These are phyloP conservation scores for Hymenochirus boettgeri DNA, from an alignment of 2,113 vertebrate species.

Conservation along the genomic window DNA sequence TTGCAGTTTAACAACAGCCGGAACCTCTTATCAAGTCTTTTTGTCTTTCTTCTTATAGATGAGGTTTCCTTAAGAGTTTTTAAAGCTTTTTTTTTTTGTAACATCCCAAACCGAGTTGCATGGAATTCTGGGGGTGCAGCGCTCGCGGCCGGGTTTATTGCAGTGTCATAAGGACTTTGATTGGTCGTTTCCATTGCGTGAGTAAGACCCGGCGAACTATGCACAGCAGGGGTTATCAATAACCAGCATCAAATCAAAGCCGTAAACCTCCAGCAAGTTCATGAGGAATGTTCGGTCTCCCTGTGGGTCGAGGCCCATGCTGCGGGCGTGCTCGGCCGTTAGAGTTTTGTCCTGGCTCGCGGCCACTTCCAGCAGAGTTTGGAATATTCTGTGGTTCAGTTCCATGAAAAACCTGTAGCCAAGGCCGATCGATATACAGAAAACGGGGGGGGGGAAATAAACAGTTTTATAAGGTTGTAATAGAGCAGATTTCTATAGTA, in stretches of 20 bases:
- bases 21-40: no score
- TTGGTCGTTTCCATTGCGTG: not conserved
- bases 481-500: no score
- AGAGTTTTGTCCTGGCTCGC: conserved; percentile 85
- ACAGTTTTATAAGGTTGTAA: no score
- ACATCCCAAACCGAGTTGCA: no score
- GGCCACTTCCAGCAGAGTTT: conserved; percentile 86
- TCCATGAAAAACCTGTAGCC: conserved; percentile 92
- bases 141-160: not conserved
- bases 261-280: conserved; percentile 92
- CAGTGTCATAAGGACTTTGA: not conserved
- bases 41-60: no score
- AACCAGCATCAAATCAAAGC: conserved; percentile 88
- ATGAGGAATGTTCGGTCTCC: conserved; percentile 88
- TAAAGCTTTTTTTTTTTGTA: no score
- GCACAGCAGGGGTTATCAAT: conserved; percentile 95
- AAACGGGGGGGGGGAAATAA: no score
- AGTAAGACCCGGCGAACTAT: conserved; percentile 42
- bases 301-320: conserved; percentile 95
- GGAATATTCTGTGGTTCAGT: conserved; percentile 95
- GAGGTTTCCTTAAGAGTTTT: no score
- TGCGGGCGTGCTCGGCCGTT: conserved; percentile 84
- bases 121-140: no score
- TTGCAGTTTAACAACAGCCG: no score
- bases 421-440: no score